Percentiles rank a stretch among this genome's conserved stretches.
phyloP scores from a whole-genome alignment of 2,888 invertebrate genomes.

The Lacanobia wlatinum region DNA sequence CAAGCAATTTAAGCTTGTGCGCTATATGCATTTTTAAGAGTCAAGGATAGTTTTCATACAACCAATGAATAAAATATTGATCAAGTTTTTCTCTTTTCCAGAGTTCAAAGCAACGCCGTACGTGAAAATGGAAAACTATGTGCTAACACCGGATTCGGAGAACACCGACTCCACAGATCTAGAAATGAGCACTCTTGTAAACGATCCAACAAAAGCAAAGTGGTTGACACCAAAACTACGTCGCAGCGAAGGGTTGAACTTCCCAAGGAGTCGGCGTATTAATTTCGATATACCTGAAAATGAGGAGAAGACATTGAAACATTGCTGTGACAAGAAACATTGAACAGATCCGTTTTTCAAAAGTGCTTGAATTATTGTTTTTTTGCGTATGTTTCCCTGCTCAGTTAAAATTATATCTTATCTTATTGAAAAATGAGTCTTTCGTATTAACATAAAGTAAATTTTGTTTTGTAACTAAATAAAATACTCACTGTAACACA shows the following conservation, averaged over 20 bases:
- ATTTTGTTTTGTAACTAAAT: too few species aligned
- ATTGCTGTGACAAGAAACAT: neutral
- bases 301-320: conserved; percentile 2
- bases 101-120: conserved; percentile 41
- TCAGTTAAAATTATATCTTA: too few species aligned
- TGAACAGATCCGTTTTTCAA: neutral
- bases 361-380: too few species aligned
- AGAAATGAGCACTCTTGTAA: conserved; percentile 12
- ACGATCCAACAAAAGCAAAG: conserved; percentile 6
- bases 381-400: too few species aligned
- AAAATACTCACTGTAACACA: too few species aligned
- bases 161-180: conserved; percentile 6
- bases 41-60: too few species aligned
- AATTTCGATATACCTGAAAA: conserved; percentile 69
- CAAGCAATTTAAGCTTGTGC: too few species aligned
- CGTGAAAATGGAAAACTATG: conserved; percentile 30
- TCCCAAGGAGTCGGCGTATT: conserved; percentile 55
- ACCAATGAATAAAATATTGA: too few species aligned
- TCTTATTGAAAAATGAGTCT: too few species aligned
- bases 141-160: conserved; percentile 36
- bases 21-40: too few species aligned
- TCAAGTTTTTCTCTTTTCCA: conserved; percentile 5
- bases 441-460: too few species aligned
- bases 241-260: conserved; percentile 52
- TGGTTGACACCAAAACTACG: conserved; percentile 62